A percentile compares a stretch with the other conserved stretches of the same genome.
Conservation (phyloP, 2,888 invertebrate genomes). For the Rambutsinella grinnellia region DNA sequence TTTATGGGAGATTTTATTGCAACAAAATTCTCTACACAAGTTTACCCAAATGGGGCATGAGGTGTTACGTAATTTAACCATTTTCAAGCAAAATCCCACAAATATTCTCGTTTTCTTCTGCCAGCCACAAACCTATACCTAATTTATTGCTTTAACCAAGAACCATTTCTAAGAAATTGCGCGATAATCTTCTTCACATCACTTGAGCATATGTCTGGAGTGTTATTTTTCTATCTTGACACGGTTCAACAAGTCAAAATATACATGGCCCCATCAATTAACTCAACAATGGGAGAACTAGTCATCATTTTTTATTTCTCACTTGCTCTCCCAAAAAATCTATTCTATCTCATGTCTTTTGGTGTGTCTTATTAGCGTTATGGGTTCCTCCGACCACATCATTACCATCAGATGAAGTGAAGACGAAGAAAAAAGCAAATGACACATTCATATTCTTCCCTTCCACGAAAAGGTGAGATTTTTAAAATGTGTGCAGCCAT, state of each 20-base stretch:
- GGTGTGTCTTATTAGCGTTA: slow-evolving; percentile 11
- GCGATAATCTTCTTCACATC: not conserved
- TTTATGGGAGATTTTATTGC: slow-evolving; percentile 29
- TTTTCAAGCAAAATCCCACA: no score
- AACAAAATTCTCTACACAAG: no score
- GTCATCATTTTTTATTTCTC: slow-evolving; percentile 41
- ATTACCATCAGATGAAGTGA: not conserved
- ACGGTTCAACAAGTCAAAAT: slow-evolving; percentile 53
- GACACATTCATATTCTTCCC: slow-evolving; percentile 5
- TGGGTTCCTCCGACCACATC: not conserved
- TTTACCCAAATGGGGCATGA: no score
- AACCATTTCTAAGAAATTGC: not conserved
- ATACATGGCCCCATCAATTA: slow-evolving; percentile 49
- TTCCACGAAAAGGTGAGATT: slow-evolving; percentile 12
- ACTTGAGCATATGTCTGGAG: slow-evolving; percentile 27
- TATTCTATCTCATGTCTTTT: slow-evolving; percentile 11
- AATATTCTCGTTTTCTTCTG: no score
- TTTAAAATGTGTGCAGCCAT: slow-evolving; percentile 4
- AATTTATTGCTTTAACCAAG: not conserved
- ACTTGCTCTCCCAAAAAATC: slow-evolving; percentile 15
- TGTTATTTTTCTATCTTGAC: slow-evolving; percentile 42
- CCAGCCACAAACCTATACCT: not conserved
- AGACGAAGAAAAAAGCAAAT: slow-evolving; percentile 5
- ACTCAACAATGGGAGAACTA: slow-evolving; percentile 32
- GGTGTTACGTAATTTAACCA: no score